These are phyloP conservation scores for Watsonalla cultraria DNA, from an alignment of 2,888 invertebrate genomes.

Conservation along the genomic window DNA sequence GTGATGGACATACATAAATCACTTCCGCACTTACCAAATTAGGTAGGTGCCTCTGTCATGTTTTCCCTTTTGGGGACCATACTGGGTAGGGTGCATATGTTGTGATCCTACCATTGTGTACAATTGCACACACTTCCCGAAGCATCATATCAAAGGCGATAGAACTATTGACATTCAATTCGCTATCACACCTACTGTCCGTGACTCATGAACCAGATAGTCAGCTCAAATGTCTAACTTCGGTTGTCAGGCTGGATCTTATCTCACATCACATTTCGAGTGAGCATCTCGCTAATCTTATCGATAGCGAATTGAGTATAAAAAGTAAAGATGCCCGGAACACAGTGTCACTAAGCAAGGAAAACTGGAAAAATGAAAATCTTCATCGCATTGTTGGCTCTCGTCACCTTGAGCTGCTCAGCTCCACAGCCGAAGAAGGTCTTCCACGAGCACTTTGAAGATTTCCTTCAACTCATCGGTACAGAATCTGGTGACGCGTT, in stretches of 20 bases:
- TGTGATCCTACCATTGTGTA: too few relatives aligned
- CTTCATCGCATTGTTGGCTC: constrained; percentile 32
- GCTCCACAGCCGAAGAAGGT: constrained; percentile 51
- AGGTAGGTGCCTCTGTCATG: too few relatives aligned
- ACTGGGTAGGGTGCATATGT: too few relatives aligned
- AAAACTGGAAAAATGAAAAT: constrained; percentile 39
- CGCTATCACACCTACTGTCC: background rate
- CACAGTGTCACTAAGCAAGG: constrained; percentile 15
- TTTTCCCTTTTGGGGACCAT: too few relatives aligned
- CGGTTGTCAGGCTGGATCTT: background rate
- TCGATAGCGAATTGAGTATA: constrained; percentile 20
- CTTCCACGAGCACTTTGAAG: constrained; percentile 57
- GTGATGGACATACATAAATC: too few relatives aligned
- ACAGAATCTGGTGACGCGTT: constrained; percentile 35
- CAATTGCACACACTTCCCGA: too few relatives aligned
- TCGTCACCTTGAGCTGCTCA: constrained; percentile 36
- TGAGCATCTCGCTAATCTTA: background rate
- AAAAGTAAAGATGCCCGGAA: constrained; percentile 14
- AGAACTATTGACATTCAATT: background rate
- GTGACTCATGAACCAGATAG: background rate
- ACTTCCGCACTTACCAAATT: too few relatives aligned
- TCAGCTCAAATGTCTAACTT: background rate
- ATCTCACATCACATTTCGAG: background rate
- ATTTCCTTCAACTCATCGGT: constrained; percentile 44
- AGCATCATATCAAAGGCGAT: too few relatives aligned